Evolutionary conservation across 2,888 invertebrate species (phyloP).

Genomic region (Ophion obscuratus): DNA sequence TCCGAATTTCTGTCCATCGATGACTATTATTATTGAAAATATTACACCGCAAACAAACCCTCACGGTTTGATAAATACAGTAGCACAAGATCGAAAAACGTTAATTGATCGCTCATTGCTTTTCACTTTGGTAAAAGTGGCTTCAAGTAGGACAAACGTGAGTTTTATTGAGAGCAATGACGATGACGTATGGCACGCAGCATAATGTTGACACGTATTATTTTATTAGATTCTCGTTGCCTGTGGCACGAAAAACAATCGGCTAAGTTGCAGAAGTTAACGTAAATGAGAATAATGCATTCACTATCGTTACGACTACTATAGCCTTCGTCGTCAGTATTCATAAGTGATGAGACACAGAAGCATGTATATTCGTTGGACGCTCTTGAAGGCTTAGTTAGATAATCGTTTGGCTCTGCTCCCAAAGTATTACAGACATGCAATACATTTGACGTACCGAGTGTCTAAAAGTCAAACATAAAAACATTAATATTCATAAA

Average conservation of each 20-base stretch:
- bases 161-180: slow-evolving; percentile 13
- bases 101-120: not conserved
- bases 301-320: not conserved
- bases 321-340: slow-evolving; percentile 47
- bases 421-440: slow-evolving; percentile 33
- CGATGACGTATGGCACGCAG: slow-evolving; percentile 39
- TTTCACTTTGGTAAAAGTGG: not conserved
- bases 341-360: slow-evolving; percentile 57
- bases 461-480: slow-evolving; percentile 2
- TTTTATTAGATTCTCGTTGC: slow-evolving; percentile 51
- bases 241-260: slow-evolving; percentile 61
- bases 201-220: slow-evolving; percentile 63
- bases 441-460: slow-evolving; percentile 8
- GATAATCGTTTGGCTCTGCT: slow-evolving; percentile 50
- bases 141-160: not conserved
- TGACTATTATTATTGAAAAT: not conserved
- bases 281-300: not conserved
- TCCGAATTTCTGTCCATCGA: not conserved
- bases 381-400: slow-evolving; percentile 20
- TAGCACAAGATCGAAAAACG: not conserved
- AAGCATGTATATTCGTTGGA: slow-evolving; percentile 53
- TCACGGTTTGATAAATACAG: not conserved
- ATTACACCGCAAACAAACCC: no score
- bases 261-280: slow-evolving; percentile 58
- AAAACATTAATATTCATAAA: not conserved